Evolutionary conservation across 2,113 vertebrate species (phyloP).

Genomic region (Albula glossodonta): DNA sequence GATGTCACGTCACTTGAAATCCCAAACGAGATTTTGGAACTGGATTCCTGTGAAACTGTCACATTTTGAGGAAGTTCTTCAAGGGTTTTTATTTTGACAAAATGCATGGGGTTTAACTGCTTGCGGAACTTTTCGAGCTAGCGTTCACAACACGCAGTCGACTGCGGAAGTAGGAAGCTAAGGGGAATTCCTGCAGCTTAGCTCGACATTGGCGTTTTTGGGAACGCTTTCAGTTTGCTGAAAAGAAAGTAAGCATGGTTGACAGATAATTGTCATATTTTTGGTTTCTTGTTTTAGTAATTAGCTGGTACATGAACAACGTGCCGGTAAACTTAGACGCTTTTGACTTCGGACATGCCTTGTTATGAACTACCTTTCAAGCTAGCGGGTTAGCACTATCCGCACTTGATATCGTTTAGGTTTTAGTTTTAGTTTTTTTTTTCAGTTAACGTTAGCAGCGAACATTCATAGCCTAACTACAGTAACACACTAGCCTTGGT

Average conservation of each 20-base stretch:
- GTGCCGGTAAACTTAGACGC: not conserved
- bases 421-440: too few species aligned
- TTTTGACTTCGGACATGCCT: not conserved
- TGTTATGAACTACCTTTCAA: too few species aligned
- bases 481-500: too few species aligned
- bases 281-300: not conserved
- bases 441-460: too few species aligned
- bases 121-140: not conserved
- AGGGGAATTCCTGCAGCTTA: constrained; percentile 23
- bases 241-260: not conserved
- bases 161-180: constrained; percentile 28
- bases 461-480: too few species aligned
- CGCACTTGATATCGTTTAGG: too few species aligned
- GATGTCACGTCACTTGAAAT: too few species aligned
- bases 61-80: too few species aligned
- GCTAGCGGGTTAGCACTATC: too few species aligned
- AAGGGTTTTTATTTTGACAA: not conserved
- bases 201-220: not conserved
- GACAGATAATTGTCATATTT: not conserved
- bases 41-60: too few species aligned
- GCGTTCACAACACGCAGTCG: not conserved
- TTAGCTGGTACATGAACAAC: not conserved
- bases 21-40: too few species aligned
- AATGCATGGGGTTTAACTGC: not conserved
- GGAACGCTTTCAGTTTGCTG: not conserved